phyloP scores from a whole-genome alignment of 2,797 vertebrate genomes.

The Glyptemys insculpta region DNA sequence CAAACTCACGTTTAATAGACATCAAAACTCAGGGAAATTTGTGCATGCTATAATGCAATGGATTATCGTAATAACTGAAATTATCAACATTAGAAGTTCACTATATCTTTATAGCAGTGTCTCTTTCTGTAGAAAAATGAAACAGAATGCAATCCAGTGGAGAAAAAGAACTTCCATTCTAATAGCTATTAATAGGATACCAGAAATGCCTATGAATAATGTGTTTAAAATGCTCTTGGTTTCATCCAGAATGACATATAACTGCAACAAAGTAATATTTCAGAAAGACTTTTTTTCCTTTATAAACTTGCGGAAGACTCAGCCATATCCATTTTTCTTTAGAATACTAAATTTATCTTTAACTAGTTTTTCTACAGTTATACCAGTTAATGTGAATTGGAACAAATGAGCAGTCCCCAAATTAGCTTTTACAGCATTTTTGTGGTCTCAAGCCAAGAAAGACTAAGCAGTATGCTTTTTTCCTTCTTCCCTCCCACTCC shows the following conservation, averaged over 20 bases:
- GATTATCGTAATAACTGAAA: constrained; percentile 47
- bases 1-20: constrained; percentile 21
- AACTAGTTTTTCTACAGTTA: constrained; percentile 62
- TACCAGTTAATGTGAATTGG: constrained; percentile 39
- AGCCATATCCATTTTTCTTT: constrained; percentile 60
- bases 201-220: constrained; percentile 69
- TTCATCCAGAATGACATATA: constrained; percentile 72
- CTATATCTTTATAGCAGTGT: constrained; percentile 41
- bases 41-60: constrained; percentile 10
- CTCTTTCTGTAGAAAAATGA: constrained; percentile 14
- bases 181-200: constrained; percentile 15
- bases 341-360: constrained; percentile 71
- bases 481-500: background rate
- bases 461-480: constrained; percentile 24
- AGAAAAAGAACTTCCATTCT: constrained; percentile 35
- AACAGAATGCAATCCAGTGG: constrained; percentile 10
- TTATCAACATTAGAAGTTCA: constrained; percentile 39
- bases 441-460: constrained; percentile 22
- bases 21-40: constrained; percentile 32
- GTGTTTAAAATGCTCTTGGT: constrained; percentile 72
- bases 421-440: constrained; percentile 38
- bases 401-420: constrained; percentile 21
- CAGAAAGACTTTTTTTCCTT: constrained; percentile 27
- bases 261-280: constrained; percentile 61
- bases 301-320: constrained; percentile 68